Evolutionary conservation across 2,888 invertebrate genomes (phyloP).

Genomic region (Pomacea canaliculata): DNA sequence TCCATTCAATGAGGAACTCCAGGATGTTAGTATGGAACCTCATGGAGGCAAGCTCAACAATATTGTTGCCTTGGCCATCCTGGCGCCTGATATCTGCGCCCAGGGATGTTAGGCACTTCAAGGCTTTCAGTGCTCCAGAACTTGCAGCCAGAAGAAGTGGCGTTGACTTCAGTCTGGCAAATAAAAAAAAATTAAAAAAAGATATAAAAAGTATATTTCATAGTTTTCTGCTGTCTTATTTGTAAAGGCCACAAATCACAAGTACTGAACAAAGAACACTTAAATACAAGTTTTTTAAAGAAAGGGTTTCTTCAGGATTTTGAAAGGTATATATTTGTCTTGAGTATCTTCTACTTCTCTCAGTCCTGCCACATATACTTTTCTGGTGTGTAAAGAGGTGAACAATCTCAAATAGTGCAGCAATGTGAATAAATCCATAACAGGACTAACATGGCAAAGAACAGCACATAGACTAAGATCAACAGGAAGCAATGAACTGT

Average conservation of each 20-base stretch:
- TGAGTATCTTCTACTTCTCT: too few relatives aligned
- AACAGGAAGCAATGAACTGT: too few relatives aligned
- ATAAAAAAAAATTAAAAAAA: too few relatives aligned
- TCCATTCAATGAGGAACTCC: constrained; percentile 66
- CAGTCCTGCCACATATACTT: too few relatives aligned
- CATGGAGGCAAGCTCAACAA: constrained; percentile 66
- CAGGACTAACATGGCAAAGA: too few relatives aligned
- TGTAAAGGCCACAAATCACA: not conserved
- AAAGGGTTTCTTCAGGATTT: too few relatives aligned
- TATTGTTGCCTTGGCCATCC: constrained; percentile 62
- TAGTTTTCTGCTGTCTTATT: not conserved
- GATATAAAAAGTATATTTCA: not conserved
- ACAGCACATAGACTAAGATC: too few relatives aligned
- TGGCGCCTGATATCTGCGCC: constrained; percentile 59
- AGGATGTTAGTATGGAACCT: constrained; percentile 68
- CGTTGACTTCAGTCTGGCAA: constrained; percentile 57
- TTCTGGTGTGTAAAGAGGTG: too few relatives aligned
- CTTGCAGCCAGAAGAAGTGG: constrained; percentile 68
- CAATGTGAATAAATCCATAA: too few relatives aligned
- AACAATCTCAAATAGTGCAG: too few relatives aligned
- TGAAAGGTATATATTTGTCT: too few relatives aligned
- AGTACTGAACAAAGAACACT: not conserved
- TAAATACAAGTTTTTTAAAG: too few relatives aligned
- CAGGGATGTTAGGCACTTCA: constrained; percentile 63
- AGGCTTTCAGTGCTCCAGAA: constrained; percentile 65